Evolutionary conservation across 2,797 vertebrate genomes (phyloP).

Genomic region (Typhlichthys subterraneus): DNA sequence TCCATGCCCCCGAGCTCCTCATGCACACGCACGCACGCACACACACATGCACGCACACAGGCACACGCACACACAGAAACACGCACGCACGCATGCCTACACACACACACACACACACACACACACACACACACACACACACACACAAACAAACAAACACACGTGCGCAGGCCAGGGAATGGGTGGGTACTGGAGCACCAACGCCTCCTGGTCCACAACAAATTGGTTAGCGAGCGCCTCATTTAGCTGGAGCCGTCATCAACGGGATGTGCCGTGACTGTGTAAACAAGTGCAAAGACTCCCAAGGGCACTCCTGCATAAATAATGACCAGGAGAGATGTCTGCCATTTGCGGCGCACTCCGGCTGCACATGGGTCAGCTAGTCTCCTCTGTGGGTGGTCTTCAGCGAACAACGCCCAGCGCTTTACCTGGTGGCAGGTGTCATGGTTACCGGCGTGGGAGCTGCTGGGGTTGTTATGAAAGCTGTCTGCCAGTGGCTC

Average conservation of each 20-base stretch:
- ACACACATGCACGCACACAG: neutral
- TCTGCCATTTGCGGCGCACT: slow-evolving; percentile 69
- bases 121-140: slow-evolving; percentile 27
- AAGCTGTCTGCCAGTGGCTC: neutral
- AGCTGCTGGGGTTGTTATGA: neutral
- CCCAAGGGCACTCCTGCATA: slow-evolving; percentile 77
- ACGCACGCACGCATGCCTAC: slow-evolving; percentile 4
- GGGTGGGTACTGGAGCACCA: slow-evolving; percentile 54
- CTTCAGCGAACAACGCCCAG: slow-evolving; percentile 64
- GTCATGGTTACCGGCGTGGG: neutral
- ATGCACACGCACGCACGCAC: neutral
- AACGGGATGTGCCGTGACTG: slow-evolving; percentile 68
- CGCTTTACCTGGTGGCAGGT: slow-evolving; percentile 61
- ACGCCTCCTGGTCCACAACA: slow-evolving; percentile 70
- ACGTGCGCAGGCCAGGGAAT: slow-evolving; percentile 38
- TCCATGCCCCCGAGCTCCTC: neutral
- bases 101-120: neutral
- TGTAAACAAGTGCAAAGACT: slow-evolving; percentile 76
- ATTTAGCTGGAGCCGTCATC: slow-evolving; percentile 76
- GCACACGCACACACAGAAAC: slow-evolving; percentile 27
- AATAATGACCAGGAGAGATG: slow-evolving; percentile 70
- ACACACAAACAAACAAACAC: neutral
- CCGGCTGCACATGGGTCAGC: slow-evolving; percentile 68
- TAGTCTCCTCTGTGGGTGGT: slow-evolving; percentile 67
- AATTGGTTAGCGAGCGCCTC: slow-evolving; percentile 77